These are phyloP conservation scores for Lasioglossum marginatum DNA, from an alignment of 2,888 invertebrate genomes.

Conservation along the genomic window DNA sequence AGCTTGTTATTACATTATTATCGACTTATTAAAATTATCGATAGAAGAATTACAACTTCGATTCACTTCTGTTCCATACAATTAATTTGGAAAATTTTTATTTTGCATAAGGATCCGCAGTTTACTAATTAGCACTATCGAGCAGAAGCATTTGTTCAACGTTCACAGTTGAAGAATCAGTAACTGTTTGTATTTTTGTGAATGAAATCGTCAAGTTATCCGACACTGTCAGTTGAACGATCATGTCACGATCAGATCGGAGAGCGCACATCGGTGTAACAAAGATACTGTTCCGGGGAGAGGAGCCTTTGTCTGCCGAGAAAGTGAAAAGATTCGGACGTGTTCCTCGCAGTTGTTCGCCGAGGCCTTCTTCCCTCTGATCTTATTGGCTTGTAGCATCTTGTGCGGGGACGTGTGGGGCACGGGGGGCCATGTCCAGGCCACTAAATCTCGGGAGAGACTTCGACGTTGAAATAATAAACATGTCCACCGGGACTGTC, in stretches of 20 bases:
- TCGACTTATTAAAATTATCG: too few relatives aligned
- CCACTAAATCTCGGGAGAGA: constrained; percentile 72
- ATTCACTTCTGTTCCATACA: too few relatives aligned
- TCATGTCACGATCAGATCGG: neutral
- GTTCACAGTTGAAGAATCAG: neutral
- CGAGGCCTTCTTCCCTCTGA: constrained; percentile 39
- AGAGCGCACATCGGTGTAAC: constrained; percentile 25
- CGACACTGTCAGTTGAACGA: neutral
- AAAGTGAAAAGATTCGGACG: constrained; percentile 57
- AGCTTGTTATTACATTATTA: too few relatives aligned
- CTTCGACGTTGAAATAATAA: constrained; percentile 72
- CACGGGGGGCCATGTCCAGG: constrained; percentile 47
- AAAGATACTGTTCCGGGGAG: constrained; percentile 28
- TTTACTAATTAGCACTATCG: neutral
- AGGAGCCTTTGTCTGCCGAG: constrained; percentile 37
- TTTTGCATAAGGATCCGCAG: too few relatives aligned
- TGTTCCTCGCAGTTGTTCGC: constrained; percentile 51
- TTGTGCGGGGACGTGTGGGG: constrained; percentile 34
- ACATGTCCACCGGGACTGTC: constrained; percentile 70
- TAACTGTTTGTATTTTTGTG: neutral
- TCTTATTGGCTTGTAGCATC: constrained; percentile 60
- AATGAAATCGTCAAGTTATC: neutral
- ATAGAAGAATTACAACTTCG: too few relatives aligned
- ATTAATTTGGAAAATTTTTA: too few relatives aligned
- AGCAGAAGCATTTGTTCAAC: too few relatives aligned